Evolutionary conservation across 2,797 vertebrate species (phyloP).

Genomic region (Lerista edwardsae): DNA sequence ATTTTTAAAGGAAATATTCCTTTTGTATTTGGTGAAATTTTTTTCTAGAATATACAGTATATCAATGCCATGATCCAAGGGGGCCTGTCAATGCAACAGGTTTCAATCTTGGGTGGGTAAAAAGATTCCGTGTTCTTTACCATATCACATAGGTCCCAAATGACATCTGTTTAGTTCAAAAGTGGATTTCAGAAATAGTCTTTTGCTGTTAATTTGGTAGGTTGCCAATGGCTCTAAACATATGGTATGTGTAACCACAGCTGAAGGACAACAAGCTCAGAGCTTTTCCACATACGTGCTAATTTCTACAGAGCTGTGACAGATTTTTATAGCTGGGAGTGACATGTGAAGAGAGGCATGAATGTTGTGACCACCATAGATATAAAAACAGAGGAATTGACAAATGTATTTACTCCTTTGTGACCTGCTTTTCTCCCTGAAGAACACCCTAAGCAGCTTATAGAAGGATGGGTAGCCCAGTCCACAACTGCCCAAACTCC

Average conservation of each 20-base stretch:
- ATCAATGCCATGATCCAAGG: neutral
- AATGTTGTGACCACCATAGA: neutral
- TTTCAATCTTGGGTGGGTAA: neutral
- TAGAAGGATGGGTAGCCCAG: no score
- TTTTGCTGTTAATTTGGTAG: neutral
- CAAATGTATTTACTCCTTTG: neutral
- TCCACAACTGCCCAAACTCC: no score
- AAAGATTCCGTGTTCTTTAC: neutral
- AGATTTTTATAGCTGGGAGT: neutral
- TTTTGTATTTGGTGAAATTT: slow-evolving; percentile 1
- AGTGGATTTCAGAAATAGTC: neutral
- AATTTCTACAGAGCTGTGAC: neutral
- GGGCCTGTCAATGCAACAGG: neutral
- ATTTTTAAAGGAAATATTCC: neutral
- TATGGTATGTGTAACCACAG: neutral
- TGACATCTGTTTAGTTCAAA: neutral
- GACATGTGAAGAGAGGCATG: neutral
- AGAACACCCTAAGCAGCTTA: no score
- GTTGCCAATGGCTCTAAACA: neutral
- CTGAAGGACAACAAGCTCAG: neutral
- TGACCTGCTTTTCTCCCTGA: no score
- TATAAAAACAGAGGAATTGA: neutral
- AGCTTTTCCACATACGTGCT: neutral
- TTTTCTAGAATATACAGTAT: neutral
- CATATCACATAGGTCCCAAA: neutral